These are phyloP conservation scores for Alviniconcha marisindica DNA, from an alignment of 1,140 invertebrate species.

Conservation along the genomic window DNA sequence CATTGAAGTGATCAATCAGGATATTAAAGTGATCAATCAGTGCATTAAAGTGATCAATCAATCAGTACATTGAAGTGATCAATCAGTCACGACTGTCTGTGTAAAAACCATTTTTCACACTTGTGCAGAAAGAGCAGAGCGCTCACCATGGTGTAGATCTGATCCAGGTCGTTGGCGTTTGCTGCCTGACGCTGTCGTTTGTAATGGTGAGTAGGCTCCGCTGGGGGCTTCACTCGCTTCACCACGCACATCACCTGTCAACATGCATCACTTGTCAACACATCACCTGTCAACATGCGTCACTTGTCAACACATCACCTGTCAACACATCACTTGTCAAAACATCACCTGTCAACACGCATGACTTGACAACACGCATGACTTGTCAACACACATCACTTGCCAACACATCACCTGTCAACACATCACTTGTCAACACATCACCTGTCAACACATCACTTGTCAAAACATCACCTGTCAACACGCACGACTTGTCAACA, in stretches of 20 bases:
- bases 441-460: background rate
- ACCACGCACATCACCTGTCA: constrained; percentile 62
- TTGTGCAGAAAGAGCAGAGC: too few species aligned
- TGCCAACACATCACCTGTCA: background rate
- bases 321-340: too few species aligned
- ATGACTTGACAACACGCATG: too few species aligned
- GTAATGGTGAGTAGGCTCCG: constrained; percentile 46
- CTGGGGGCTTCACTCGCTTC: constrained; percentile 53
- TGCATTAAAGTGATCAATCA: too few species aligned
- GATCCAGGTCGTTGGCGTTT: constrained; percentile 32
- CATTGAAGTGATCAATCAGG: too few species aligned
- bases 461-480: background rate
- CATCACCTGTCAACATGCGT: constrained; percentile 51
- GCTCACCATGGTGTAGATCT: constrained; percentile 18
- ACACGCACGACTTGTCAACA: background rate
- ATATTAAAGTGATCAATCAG: too few species aligned
- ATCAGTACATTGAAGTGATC: too few species aligned
- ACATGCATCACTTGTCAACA: constrained; percentile 11
- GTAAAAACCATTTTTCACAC: too few species aligned
- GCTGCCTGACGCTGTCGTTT: constrained; percentile 53
- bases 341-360: too few species aligned
- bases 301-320: too few species aligned
- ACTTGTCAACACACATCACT: too few species aligned
- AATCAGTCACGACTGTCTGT: too few species aligned
- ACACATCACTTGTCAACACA: background rate